Percentiles rank a stretch among this genome's conserved stretches.
Evolutionary conservation across 2,888 invertebrate species (phyloP).

Genomic region (Emmelina monodactyla): DNA sequence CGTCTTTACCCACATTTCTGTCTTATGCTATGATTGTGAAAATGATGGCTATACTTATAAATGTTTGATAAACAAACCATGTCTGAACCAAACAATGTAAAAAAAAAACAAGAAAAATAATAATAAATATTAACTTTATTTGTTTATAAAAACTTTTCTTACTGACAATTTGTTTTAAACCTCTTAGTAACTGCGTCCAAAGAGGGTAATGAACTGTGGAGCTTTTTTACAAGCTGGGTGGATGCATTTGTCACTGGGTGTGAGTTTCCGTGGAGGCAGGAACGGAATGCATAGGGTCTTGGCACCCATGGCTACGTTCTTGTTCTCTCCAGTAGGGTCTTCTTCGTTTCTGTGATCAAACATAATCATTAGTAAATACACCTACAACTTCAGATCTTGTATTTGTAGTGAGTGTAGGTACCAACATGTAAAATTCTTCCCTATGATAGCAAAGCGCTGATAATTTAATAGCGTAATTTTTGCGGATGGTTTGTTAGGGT

Average conservation of each 20-base stretch:
- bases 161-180: constrained; percentile 14
- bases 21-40: too few relatives aligned
- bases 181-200: constrained; percentile 92
- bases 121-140: constrained; percentile 10
- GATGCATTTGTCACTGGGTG: constrained; percentile 78
- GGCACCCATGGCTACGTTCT: constrained; percentile 97
- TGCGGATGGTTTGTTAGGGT: too few relatives aligned
- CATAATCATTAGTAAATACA: not conserved
- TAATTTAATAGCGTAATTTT: too few relatives aligned
- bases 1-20: too few relatives aligned
- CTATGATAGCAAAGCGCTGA: too few relatives aligned
- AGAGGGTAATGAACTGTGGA: constrained; percentile 87
- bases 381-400: too few relatives aligned
- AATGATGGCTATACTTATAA: too few relatives aligned
- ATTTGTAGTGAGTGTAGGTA: not conserved
- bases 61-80: too few relatives aligned
- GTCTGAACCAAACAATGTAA: not conserved
- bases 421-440: too few relatives aligned
- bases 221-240: constrained; percentile 82
- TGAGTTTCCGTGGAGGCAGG: constrained; percentile 76
- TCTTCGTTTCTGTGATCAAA: constrained; percentile 68
- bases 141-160: constrained; percentile 11
- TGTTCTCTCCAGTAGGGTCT: constrained; percentile 67
- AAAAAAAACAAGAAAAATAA: constrained; percentile 3
- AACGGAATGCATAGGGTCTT: constrained; percentile 98